Conservation (phyloP, 2,113 vertebrate species). For the Neolamprologus falcicula region DNA sequence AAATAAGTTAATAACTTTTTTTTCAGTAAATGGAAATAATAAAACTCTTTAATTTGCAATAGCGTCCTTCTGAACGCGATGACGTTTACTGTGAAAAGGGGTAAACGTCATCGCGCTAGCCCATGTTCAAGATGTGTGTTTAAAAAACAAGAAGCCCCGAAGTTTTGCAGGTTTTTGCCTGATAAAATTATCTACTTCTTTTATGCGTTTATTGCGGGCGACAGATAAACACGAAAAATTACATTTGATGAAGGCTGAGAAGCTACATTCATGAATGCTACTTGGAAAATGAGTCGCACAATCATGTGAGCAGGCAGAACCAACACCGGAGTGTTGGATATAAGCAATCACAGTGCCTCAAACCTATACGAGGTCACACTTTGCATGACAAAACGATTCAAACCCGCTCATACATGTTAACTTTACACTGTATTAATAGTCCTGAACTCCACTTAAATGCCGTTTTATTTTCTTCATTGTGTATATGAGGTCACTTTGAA, state of each 20-base stretch:
- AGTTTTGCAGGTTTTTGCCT: neutral
- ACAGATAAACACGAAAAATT: neutral
- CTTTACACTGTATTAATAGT: neutral
- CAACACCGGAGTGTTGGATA: neutral
- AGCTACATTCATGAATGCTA: neutral
- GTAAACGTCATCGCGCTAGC: neutral
- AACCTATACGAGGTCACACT: neutral
- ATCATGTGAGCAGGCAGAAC: neutral
- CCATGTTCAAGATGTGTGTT: neutral
- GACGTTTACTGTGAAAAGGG: accelerated
- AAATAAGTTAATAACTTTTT: neutral
- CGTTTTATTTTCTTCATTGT: neutral
- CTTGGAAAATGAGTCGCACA: neutral
- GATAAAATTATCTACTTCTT: neutral
- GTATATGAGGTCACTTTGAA: neutral
- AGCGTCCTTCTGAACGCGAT: neutral
- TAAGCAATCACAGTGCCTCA: accelerated
- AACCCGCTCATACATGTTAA: neutral
- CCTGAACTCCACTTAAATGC: neutral
- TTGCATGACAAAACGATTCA: neutral
- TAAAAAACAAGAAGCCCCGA: neutral
- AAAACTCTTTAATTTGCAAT: neutral
- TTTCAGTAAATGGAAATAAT: neutral
- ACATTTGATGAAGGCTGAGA: neutral
- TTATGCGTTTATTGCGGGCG: neutral